phyloP scores from a whole-genome alignment of 1,140 invertebrate genomes.

The Drosophila carrolli region DNA sequence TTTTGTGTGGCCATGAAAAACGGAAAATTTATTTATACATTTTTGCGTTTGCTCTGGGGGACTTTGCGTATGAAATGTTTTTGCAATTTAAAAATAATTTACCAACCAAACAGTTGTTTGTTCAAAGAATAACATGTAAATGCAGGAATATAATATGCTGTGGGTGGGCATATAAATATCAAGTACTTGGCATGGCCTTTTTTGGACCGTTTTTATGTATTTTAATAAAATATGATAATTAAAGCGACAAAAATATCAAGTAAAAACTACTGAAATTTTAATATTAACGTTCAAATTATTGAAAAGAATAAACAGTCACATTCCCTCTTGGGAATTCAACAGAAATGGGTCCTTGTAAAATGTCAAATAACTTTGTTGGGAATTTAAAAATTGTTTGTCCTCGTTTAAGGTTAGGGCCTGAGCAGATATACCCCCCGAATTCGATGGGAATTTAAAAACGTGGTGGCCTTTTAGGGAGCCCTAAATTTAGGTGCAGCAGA shows the following conservation, averaged over 20 bases:
- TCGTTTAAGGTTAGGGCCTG: neutral
- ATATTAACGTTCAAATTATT: too few species aligned
- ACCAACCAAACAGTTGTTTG: slow-evolving; percentile 33
- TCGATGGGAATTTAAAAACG: slow-evolving; percentile 24
- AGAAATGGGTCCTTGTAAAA: neutral
- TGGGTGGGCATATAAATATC: slow-evolving; percentile 12
- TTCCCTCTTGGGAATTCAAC: neutral
- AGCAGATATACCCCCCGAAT: neutral
- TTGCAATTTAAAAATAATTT: slow-evolving; percentile 64
- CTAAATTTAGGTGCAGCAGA: slow-evolving; percentile 13
- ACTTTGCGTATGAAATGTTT: slow-evolving; percentile 42
- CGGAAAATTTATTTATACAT: slow-evolving; percentile 63
- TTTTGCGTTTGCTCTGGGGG: slow-evolving; percentile 49
- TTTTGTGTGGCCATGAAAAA: slow-evolving; percentile 72
- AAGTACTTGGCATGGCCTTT: neutral
- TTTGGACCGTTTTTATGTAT: too few species aligned
- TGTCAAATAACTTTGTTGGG: slow-evolving; percentile 1
- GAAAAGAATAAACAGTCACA: too few species aligned
- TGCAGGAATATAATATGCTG: slow-evolving; percentile 25
- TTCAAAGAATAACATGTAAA: slow-evolving; percentile 15
- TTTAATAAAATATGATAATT: too few species aligned
- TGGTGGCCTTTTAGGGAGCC: slow-evolving; percentile 9
- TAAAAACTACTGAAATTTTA: too few species aligned
- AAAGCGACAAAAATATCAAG: neutral
- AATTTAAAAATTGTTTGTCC: neutral